Conservation (phyloP, 2,113 vertebrate genomes). For the Dascyllus trimaculatus region DNA sequence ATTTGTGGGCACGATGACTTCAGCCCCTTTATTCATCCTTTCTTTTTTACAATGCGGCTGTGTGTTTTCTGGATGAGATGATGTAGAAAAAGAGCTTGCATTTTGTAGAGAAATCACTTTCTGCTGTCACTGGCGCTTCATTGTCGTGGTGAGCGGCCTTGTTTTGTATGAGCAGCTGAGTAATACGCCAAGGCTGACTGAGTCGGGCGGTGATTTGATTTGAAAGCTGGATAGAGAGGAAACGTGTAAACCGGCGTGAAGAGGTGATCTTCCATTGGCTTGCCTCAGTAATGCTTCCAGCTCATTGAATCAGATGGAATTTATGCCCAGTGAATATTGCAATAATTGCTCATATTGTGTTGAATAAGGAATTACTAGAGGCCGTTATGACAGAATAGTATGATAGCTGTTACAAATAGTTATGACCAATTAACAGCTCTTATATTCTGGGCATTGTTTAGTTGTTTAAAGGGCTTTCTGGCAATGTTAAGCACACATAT, state of each 20-base stretch:
- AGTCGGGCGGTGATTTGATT: slow-evolving; percentile 57
- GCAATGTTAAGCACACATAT: neutral
- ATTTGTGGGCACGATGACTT: neutral
- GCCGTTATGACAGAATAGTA: slow-evolving; percentile 11
- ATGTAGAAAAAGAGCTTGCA: slow-evolving; percentile 4
- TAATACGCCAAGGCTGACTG: slow-evolving; percentile 55
- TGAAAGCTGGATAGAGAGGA: slow-evolving; percentile 57
- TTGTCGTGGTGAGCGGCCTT: slow-evolving; percentile 5
- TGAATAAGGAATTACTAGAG: slow-evolving; percentile 26
- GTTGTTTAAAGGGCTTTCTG: neutral
- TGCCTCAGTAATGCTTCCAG: slow-evolving; percentile 57
- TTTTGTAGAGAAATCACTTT: slow-evolving; percentile 23
- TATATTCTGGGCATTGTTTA: neutral
- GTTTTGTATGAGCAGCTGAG: slow-evolving; percentile 58
- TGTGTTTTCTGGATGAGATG: slow-evolving; percentile 31
- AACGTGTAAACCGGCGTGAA: slow-evolving; percentile 50
- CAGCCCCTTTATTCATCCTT: neutral
- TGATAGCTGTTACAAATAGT: slow-evolving; percentile 16
- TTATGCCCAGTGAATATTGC: slow-evolving; percentile 47
- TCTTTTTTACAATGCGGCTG: neutral
- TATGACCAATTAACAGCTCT: slow-evolving; percentile 16
- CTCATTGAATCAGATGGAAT: slow-evolving; percentile 56
- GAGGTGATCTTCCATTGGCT: slow-evolving; percentile 60
- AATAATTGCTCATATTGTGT: slow-evolving; percentile 49
- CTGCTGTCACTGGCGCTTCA: slow-evolving; percentile 29